phyloP scores from a whole-genome alignment of 2,888 invertebrate species.

The Chrysolina americana region DNA sequence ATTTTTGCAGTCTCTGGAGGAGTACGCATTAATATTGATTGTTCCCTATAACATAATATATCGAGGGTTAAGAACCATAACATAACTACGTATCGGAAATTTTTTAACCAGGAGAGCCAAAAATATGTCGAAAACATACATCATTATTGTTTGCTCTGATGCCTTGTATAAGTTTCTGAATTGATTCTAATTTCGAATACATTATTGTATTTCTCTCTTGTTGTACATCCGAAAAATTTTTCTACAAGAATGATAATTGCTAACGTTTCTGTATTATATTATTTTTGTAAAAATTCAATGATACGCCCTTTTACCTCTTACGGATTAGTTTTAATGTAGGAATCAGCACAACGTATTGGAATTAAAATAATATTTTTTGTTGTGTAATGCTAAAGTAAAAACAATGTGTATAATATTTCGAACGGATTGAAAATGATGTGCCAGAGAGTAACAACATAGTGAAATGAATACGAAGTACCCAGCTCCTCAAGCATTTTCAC shows the following conservation, averaged over 20 bases:
- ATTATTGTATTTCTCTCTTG: neutral
- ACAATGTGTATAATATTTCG: too few relatives aligned
- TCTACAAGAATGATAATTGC: neutral
- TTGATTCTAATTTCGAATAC: neutral
- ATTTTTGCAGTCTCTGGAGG: too few relatives aligned
- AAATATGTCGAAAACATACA: constrained; percentile 1
- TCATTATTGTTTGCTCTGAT: neutral
- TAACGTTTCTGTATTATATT: neutral
- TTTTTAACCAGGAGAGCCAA: constrained; percentile 21
- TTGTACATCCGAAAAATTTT: neutral
- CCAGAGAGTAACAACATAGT: too few relatives aligned
- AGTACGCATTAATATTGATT: too few relatives aligned
- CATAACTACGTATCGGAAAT: constrained; percentile 17
- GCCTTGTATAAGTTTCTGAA: neutral
- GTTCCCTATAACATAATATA: too few relatives aligned
- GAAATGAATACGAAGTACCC: too few relatives aligned
- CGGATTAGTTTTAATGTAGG: too few relatives aligned
- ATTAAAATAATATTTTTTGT: too few relatives aligned
- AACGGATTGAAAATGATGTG: too few relatives aligned
- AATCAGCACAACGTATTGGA: neutral
- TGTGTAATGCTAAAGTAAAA: too few relatives aligned
- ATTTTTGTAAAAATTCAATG: neutral
- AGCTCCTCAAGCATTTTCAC: too few relatives aligned
- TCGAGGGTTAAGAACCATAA: constrained; percentile 15
- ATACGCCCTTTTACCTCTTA: neutral